These are phyloP conservation scores for Ianthella basta DNA, from an alignment of 37 sponge, comb jelly and placozoan species.

Conservation along the genomic window DNA sequence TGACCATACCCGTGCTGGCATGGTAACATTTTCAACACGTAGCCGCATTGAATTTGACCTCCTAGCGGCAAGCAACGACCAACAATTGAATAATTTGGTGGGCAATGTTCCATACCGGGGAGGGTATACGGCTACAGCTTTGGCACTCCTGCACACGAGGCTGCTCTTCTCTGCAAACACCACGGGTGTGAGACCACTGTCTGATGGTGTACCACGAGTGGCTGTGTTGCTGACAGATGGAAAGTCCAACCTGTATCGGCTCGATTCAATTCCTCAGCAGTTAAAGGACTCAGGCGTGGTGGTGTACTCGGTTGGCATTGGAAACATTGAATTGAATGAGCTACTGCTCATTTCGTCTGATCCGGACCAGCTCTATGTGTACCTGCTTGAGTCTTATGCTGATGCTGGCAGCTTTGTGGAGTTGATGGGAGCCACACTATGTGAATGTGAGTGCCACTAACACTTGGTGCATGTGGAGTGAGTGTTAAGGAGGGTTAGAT, in stretches of 20 bases:
- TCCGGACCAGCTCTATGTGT: constrained; percentile 74
- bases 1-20: constrained; percentile 46
- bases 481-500: background rate
- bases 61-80: background rate
- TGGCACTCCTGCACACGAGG: constrained; percentile 52
- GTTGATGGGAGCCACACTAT: constrained; percentile 74
- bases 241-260: constrained; percentile 61
- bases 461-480: background rate
- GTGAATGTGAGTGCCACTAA: constrained; percentile 69
- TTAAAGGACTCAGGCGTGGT: constrained; percentile 66
- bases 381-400: constrained; percentile 67
- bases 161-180: constrained; percentile 4
- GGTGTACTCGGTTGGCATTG: constrained; percentile 80
- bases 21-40: constrained; percentile 68
- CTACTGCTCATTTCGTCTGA: constrained; percentile 79
- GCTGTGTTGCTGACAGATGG: constrained; percentile 91
- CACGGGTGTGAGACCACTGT: constrained; percentile 75
- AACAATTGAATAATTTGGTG: background rate
- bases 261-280: constrained; percentile 31
- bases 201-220: constrained; percentile 74
- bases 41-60: constrained; percentile 51
- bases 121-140: constrained; percentile 74
- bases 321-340: constrained; percentile 72
- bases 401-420: constrained; percentile 77
- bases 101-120: constrained; percentile 39